Evolutionary conservation across 2,113 vertebrate species (phyloP), one percentile per base, ranked within the genome.

Genomic region (Rhynchomys soricoides): DNA sequence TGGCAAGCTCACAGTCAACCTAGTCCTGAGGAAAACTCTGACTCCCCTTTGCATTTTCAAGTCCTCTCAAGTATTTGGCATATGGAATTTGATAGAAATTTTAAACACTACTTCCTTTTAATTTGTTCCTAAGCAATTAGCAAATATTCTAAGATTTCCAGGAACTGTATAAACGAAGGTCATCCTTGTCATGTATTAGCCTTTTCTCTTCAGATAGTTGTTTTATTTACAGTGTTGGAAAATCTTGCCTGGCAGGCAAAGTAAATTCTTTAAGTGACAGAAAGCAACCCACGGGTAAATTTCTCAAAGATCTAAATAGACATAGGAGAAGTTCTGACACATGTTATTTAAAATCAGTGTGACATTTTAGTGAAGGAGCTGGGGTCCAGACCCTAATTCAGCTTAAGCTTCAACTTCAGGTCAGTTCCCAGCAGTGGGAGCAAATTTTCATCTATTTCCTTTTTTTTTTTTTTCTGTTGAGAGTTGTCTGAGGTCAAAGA

Each of bases 211-310:
- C 52, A 92, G 81, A 40, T 88, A 92, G 77, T 83, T 89, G 21
- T 94, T 94, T 95, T 52, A 77, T 68, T 94, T 92, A 62, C 13
- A 90, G 2, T 89, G 40, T 83, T 64, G 21, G 85, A 83, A 92
- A 90, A 88, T 90, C 45, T 17, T 92, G 24, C 13, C 57, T 43
- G 62, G 9, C 19, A 91, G 43, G 29, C 0, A 37, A 92, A 89
- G 9, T 19, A 86, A 86, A 85, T 90, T 66, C 4, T 81, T 92
- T 87, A 91, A 22, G 66, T 75, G 37, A 45, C 45, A 92, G 34
- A 92, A 62, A 82, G 22, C 10, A 96, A 64, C 17, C 11, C 52
- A 75, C 24, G 37, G 77, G 52, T 17, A 94, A 86, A 66, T 68
- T 90, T 22, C 70, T 45, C 81, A 93, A 75, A 29, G 26, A 55